Percentiles rank a stretch among this genome's conserved stretches.
Conservation (phyloP, 2,113 vertebrate species). For the Phylloscopus trochilus region DNA sequence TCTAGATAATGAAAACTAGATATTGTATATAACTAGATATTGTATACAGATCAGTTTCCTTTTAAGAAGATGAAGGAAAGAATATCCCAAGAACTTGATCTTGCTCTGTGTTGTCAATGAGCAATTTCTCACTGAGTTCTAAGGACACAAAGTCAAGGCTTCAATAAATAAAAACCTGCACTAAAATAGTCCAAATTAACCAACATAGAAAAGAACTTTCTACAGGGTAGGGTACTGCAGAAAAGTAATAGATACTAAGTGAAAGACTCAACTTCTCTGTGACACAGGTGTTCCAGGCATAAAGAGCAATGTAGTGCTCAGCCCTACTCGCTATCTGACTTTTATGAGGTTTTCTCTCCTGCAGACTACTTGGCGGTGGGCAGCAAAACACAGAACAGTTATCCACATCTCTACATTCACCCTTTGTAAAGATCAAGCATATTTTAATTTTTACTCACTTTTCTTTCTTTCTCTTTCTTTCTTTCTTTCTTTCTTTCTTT, state of each 20-base stretch:
- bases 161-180: not conserved
- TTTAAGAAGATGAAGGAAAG: not conserved
- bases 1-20: not conserved
- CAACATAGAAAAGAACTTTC: not conserved
- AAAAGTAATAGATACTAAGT: not conserved
- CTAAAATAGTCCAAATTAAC: not conserved
- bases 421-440: not conserved
- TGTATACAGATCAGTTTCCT: not conserved
- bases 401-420: not conserved
- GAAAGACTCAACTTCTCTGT: not conserved
- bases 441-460: not conserved
- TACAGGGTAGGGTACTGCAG: not conserved
- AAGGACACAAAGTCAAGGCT: not conserved
- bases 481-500: too few relatives aligned
- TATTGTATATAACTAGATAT: not conserved
- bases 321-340: not conserved
- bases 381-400: not conserved
- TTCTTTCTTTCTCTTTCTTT: too few relatives aligned
- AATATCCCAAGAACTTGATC: not conserved
- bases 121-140: not conserved
- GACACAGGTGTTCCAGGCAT: not conserved
- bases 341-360: not conserved
- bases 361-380: not conserved
- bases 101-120: not conserved
- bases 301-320: not conserved